Base-by-base conservation (phyloP, 2,888 invertebrate genomes). In the Xanthia togata region DNA sequence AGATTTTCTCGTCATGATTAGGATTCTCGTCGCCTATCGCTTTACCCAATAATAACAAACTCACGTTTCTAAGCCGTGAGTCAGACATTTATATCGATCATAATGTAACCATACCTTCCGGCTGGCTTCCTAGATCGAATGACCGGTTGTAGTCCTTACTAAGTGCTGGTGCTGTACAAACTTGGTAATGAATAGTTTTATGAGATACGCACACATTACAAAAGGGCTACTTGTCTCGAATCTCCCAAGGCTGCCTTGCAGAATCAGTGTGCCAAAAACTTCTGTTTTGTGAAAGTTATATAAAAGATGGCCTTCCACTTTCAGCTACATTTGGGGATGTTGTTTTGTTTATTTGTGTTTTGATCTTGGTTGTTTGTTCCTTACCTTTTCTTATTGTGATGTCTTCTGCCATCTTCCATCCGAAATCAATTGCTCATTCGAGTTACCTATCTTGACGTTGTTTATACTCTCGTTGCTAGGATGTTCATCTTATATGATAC, bases 121-220 rank as follows among this genome's bases (percentile, higher is more conserved):
- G 60, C 73, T 63, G 88, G 88, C 88, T 88, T 88, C 88, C 83
- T 88, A 87, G 80, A 88, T 88, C 81, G 78, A 81, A 87, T 87
- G 83, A 87, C 88, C 70, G 78, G 83, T 81, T 82, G 78, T 68
- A 72, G 78, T 81, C 78, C 83, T 72, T 83, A 83, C 73, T 64
- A 44, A 83, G 83, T 74, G 47, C 70, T 72, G 35, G 83, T 74
- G 47, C 70, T 72, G 35, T 50, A 64, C 60, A 75, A 72, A 74
- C 79, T 71, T 74, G 65, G 70, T 60, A 81, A 70, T 78, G 47
- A 78, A 67, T 72, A 38, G 53, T 72, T 72, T 62, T 73, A 67
- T 44, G 35, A 47, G 12, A 62, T 53, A 78, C 59, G 59, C 9
- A 63, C 72, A 63, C 38, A 67, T 20, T n/a, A 26, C 38, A 8